Conservation (phyloP, 2,888 invertebrate species). For the Acronicta aceris region DNA sequence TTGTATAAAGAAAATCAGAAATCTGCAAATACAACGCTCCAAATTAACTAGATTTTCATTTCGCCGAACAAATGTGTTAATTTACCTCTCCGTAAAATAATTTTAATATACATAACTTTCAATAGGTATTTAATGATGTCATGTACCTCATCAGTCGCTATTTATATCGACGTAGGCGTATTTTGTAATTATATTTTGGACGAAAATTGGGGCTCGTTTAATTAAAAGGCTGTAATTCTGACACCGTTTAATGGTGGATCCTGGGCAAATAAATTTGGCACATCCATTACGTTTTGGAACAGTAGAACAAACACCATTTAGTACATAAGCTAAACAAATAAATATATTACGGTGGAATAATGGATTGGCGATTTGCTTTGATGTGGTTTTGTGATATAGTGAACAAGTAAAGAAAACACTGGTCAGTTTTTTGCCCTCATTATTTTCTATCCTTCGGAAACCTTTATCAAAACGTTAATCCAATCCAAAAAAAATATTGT, state of each 20-base stretch:
- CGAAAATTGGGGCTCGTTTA: slow-evolving; percentile 54
- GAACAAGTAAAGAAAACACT: not conserved
- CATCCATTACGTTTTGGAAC: not conserved
- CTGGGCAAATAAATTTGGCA: slow-evolving; percentile 18
- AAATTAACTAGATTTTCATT: not conserved
- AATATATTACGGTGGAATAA: slow-evolving; percentile 4
- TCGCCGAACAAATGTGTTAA: not conserved
- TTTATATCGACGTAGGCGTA: slow-evolving; percentile 41
- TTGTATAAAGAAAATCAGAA: no score
- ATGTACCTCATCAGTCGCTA: slow-evolving; percentile 16
- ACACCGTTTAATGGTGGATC: slow-evolving; percentile 52
- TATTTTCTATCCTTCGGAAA: no score
- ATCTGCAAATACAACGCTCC: not conserved
- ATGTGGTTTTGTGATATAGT: not conserved
- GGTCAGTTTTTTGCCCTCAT: not conserved
- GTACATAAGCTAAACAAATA: slow-evolving; percentile 11
- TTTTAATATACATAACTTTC: no score
- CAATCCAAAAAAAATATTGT: no score
- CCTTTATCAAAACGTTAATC: no score
- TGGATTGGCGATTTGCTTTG: slow-evolving; percentile 12
- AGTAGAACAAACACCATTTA: slow-evolving; percentile 15
- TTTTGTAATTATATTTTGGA: slow-evolving; percentile 56
- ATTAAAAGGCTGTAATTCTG: slow-evolving; percentile 64
- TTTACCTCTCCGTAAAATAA: not conserved
- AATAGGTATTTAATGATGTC: slow-evolving; percentile 17